Base-by-base conservation (phyloP, 1,140 invertebrate species). In the Papilio helenus region DNA sequence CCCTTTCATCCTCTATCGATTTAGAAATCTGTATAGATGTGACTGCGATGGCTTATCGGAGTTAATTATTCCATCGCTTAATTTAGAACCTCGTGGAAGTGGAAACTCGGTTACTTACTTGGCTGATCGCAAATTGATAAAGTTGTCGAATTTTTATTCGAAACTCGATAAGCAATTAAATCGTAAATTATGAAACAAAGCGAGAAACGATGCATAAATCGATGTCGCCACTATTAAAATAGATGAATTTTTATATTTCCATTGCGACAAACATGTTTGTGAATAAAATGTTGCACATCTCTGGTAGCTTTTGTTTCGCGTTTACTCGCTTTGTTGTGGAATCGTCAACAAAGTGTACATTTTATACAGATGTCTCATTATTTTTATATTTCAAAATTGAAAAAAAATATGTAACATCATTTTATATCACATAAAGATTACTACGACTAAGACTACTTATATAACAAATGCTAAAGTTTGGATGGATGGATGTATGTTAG, bases 71-170 rank as follows among this genome's bases (percentile, higher is more conserved):
- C 44, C 39, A 26, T 74, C 44, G 72, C 44, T 74, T 29, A 49
- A 74, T 74, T 74, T 74, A 44, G 44, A 74, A 26, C 72, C 72
- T 74, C 29, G 51, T 26, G 20, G 44, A 74, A 74, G 72, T 74
- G 44, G 51, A 74, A 49, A 74, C 72, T 74, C 42, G 10, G 72
- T 74, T 74, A 26, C 10, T 73, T 73, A 73, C 72, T 74, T 10
- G n/a, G 42, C 9, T 49, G 20, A 26, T 74, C 72, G 72, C 44
- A 74, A 74, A 74, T 74, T 74, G 42, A 74, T 74, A 74, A 74
- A 74, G 44, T 74, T 74, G 18, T 49, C 10, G 72, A 74, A 74
- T 74, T 74, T 74, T 74, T 74, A 51, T 74, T 74, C 72, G 20
- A 29, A 74, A 74, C 44, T 74, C 72, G 42, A 74, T 74, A 74